phyloP scores from a whole-genome alignment of 2,113 vertebrate species.

The Scophthalmus maximus region DNA sequence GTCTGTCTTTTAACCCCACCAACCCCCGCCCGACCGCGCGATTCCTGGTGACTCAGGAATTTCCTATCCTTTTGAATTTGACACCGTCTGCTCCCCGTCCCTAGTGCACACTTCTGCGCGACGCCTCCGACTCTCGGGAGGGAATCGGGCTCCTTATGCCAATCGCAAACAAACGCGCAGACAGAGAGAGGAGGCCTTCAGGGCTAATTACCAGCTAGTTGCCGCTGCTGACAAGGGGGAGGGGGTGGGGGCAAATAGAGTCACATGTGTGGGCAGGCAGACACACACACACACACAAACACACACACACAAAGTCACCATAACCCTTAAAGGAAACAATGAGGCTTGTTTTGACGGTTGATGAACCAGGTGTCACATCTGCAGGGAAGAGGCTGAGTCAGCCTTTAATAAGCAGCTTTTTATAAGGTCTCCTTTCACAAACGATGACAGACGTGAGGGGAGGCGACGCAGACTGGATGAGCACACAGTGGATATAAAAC shows the following conservation, averaged over 20 bases:
- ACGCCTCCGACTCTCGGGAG: slow-evolving; percentile 53
- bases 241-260: slow-evolving; percentile 9
- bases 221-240: slow-evolving; percentile 40
- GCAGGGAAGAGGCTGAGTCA: slow-evolving; percentile 72
- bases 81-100: slow-evolving; percentile 43
- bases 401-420: slow-evolving; percentile 63
- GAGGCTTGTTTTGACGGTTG: slow-evolving; percentile 57
- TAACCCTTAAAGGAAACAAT: slow-evolving; percentile 70
- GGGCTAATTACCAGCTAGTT: slow-evolving; percentile 71
- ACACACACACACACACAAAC: slow-evolving; percentile 20
- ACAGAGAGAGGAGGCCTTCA: slow-evolving; percentile 52
- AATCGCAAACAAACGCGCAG: slow-evolving; percentile 70
- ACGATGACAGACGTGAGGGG: slow-evolving; percentile 48
- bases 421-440: slow-evolving; percentile 38
- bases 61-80: slow-evolving; percentile 47
- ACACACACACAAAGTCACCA: slow-evolving; percentile 17
- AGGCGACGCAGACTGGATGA: slow-evolving; percentile 22
- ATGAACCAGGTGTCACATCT: slow-evolving; percentile 79
- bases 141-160: slow-evolving; percentile 36
- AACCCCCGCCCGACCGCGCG: neutral
- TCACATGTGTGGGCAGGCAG: slow-evolving; percentile 41
- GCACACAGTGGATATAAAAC: slow-evolving; percentile 27
- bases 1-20: neutral
- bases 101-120: slow-evolving; percentile 26
- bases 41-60: slow-evolving; percentile 55